A percentile compares a stretch with the other conserved stretches of the same genome.
These are phyloP conservation scores for Adoxophyes honmai DNA, from an alignment of 1,140 invertebrate genomes.

Conservation along the genomic window DNA sequence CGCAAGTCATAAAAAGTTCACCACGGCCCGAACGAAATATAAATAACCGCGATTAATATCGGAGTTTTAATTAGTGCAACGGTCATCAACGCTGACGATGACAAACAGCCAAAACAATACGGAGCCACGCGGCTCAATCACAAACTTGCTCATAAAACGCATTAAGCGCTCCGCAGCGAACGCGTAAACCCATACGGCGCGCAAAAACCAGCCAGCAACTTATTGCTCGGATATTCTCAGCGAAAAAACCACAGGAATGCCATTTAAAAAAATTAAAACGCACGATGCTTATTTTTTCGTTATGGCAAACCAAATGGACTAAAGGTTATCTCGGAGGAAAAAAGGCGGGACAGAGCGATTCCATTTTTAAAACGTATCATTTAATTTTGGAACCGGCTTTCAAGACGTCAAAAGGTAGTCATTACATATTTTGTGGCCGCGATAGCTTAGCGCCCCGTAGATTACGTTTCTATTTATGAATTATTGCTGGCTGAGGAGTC, in stretches of 20 bases:
- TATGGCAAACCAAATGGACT: slow-evolving; percentile 67
- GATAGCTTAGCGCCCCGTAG: slow-evolving; percentile 54
- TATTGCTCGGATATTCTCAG: slow-evolving; percentile 65
- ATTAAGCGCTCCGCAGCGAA: slow-evolving; percentile 47
- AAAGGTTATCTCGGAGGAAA: slow-evolving; percentile 75
- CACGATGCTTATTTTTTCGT: slow-evolving; percentile 66
- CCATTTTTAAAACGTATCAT: slow-evolving; percentile 77
- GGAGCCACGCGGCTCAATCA: slow-evolving; percentile 33
- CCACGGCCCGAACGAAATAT: slow-evolving; percentile 47
- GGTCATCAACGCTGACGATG: slow-evolving; percentile 54
- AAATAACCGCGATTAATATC: slow-evolving; percentile 67
- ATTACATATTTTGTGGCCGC: slow-evolving; percentile 68
- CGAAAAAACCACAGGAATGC: slow-evolving; percentile 74
- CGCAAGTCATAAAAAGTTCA: slow-evolving; percentile 57
- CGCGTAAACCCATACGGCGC: slow-evolving; percentile 51
- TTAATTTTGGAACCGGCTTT: slow-evolving; percentile 75
- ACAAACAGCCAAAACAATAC: slow-evolving; percentile 39
- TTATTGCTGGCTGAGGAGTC: slow-evolving; percentile 12
- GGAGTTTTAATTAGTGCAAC: slow-evolving; percentile 57
- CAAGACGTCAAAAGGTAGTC: slow-evolving; percentile 74
- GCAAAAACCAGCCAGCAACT: slow-evolving; percentile 65
- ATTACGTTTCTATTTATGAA: slow-evolving; percentile 44
- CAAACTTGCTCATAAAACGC: slow-evolving; percentile 36
- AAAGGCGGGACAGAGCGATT: slow-evolving; percentile 75
- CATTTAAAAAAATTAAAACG: slow-evolving; percentile 76